Conservation (phyloP, 2,113 vertebrate genomes). For the Gasterosteus aculeatus region DNA sequence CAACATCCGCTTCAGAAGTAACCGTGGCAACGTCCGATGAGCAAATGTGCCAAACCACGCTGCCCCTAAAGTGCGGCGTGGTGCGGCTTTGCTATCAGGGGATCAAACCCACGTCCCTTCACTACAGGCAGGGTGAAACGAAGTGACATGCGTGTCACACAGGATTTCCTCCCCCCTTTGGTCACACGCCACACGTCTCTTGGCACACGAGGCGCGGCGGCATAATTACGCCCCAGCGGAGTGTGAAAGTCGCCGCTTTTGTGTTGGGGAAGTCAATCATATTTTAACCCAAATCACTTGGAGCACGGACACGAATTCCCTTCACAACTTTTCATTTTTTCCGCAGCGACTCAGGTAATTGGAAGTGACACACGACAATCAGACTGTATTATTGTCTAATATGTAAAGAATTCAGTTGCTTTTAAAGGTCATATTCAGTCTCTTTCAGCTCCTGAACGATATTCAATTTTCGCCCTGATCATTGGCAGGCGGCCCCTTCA, state of each 20-base stretch:
- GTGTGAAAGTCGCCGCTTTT: constrained; percentile 64
- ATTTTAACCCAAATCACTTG: constrained; percentile 53
- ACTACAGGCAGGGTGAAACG: constrained; percentile 11
- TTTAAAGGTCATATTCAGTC: constrained; percentile 3
- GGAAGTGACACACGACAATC: constrained; percentile 43
- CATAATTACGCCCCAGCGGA: constrained; percentile 65
- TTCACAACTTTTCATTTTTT: constrained; percentile 38
- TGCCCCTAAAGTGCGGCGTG: constrained; percentile 16
- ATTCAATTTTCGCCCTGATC: constrained; percentile 15
- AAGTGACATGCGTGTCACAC: constrained; percentile 48
- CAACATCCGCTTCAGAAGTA: not conserved
- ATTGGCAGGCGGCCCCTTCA: constrained; percentile 20
- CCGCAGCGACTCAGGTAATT: constrained; percentile 41
- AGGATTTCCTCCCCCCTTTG: constrained; percentile 33
- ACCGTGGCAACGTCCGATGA: not conserved
- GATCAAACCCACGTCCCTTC: constrained; percentile 25
- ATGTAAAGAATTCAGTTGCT: constrained; percentile 7
- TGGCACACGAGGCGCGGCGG: constrained; percentile 44
- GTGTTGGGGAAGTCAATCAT: constrained; percentile 65
- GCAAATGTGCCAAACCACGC: constrained; percentile 1
- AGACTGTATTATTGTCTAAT: not conserved
- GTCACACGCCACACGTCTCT: constrained; percentile 49
- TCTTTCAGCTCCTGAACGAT: constrained; percentile 28
- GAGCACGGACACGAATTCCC: constrained; percentile 35
- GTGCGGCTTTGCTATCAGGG: constrained; percentile 25